Evolutionary conservation across 37 sponge, comb jelly and placozoan genomes (phyloP).

Genomic region (Beroe ovata): DNA sequence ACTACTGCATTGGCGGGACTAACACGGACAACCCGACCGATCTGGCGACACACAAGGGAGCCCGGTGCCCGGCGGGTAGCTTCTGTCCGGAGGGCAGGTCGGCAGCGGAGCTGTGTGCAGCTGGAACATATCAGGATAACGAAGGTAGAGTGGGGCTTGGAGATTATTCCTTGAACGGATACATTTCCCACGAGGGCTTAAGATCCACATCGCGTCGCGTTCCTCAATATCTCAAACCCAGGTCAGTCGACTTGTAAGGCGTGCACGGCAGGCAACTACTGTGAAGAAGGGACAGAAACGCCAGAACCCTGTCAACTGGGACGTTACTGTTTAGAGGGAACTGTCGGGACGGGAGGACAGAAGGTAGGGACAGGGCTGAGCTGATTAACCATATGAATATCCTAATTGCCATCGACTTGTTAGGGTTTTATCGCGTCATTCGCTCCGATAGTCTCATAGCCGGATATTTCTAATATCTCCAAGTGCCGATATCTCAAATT

Average conservation of each 20-base stretch:
- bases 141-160: no score
- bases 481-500: no score
- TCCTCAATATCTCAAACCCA: no score
- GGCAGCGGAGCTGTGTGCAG: slow-evolving; percentile 27
- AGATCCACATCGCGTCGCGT: no score
- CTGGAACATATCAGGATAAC: slow-evolving; percentile 60
- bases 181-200: no score
- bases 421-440: no score
- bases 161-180: no score
- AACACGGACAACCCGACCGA: slow-evolving; percentile 44
- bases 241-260: slow-evolving; percentile 19
- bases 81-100: slow-evolving; percentile 36
- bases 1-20: slow-evolving; percentile 68
- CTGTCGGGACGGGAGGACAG: slow-evolving; percentile 14
- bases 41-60: slow-evolving; percentile 46
- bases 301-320: slow-evolving; percentile 20
- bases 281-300: slow-evolving; percentile 16
- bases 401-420: no score
- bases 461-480: no score
- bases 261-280: slow-evolving; percentile 68
- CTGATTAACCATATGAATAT: no score
- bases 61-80: slow-evolving; percentile 57
- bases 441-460: no score
- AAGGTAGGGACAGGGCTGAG: no score
- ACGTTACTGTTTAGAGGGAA: slow-evolving; percentile 1